Evolutionary conservation across 2,888 invertebrate species (phyloP).

Genomic region (Mactromeris polynyma): DNA sequence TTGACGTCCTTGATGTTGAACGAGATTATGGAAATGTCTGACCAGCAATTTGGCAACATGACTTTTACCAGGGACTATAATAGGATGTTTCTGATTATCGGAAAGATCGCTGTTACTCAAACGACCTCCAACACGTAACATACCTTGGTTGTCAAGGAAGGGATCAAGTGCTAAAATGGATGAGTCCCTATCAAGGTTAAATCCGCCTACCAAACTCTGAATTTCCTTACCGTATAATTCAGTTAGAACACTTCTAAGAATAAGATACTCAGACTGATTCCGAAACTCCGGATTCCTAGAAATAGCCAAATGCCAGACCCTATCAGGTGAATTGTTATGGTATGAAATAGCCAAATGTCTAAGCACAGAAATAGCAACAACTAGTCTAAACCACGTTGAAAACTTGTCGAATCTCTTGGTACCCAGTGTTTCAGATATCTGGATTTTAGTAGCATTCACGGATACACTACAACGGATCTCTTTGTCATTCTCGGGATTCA

Average conservation of each 20-base stretch:
- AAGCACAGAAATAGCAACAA: conserved; percentile 12
- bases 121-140: conserved; percentile 54
- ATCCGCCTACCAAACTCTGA: not conserved
- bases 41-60: too few relatives aligned
- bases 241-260: not conserved
- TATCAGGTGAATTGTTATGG: not conserved
- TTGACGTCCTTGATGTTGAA: too few relatives aligned
- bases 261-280: not conserved
- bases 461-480: conserved; percentile 28
- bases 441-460: not conserved
- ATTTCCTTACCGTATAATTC: not conserved
- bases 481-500: conserved; percentile 49
- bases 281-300: not conserved
- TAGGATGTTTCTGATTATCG: conserved; percentile 5
- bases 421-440: not conserved
- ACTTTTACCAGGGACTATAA: too few relatives aligned
- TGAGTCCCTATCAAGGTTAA: conserved; percentile 29
- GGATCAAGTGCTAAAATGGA: conserved; percentile 40
- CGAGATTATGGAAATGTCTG: too few relatives aligned
- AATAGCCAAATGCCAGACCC: conserved; percentile 31
- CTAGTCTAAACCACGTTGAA: conserved; percentile 42
- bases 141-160: conserved; percentile 25
- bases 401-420: conserved; percentile 40
- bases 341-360: conserved; percentile 34
- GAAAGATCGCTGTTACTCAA: not conserved